Evolutionary conservation across 2,113 vertebrate genomes (phyloP).

Genomic region (Budorcas taxicolor): DNA sequence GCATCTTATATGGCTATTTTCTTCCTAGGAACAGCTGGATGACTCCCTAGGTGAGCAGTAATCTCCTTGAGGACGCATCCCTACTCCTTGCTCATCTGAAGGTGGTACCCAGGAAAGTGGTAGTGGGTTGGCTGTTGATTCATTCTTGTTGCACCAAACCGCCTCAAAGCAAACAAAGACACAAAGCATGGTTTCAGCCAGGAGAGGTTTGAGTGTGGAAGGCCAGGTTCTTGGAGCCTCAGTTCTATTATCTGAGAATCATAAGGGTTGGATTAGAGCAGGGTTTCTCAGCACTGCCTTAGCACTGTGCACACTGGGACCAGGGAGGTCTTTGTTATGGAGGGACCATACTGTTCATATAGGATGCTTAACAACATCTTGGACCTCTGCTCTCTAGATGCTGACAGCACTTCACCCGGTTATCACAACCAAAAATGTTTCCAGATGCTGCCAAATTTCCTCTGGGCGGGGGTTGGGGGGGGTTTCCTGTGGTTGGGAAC

Average conservation of each 20-base stretch:
- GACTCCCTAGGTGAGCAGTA: neutral
- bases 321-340: neutral
- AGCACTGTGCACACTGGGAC: neutral
- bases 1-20: neutral
- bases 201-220: neutral
- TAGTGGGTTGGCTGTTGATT: no score
- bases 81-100: neutral
- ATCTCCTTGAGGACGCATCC: neutral
- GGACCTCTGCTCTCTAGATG: neutral
- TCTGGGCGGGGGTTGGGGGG: rapidly evolving
- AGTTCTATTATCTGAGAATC: neutral
- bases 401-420: rapidly evolving
- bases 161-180: no score
- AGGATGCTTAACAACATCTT: rapidly evolving
- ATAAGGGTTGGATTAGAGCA: neutral
- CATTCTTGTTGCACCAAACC: neutral
- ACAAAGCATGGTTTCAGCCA: neutral
- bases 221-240: neutral
- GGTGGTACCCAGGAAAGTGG: neutral
- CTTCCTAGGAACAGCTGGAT: neutral
- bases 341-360: no score
- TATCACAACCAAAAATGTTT: neutral
- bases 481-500: neutral
- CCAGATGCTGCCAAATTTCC: neutral
- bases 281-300: neutral